Evolutionary conservation across 2,797 vertebrate genomes (phyloP).

Genomic region (Caiman crocodilus): DNA sequence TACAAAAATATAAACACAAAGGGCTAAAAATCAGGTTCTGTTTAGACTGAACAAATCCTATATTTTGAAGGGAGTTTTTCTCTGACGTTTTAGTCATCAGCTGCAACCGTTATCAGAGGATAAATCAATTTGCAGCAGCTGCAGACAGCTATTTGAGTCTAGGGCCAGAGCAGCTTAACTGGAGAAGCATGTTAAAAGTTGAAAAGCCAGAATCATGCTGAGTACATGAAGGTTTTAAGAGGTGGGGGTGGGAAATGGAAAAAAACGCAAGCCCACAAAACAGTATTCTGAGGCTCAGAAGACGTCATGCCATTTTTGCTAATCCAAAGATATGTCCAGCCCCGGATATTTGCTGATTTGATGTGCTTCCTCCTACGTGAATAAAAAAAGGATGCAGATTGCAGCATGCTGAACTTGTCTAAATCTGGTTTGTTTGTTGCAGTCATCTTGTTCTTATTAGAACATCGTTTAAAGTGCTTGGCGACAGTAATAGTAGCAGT

Average conservation of each 20-base stretch:
- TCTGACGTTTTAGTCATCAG: conserved; percentile 69
- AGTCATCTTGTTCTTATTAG: conserved; percentile 65
- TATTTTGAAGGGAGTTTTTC: conserved; percentile 52
- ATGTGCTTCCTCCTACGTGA: conserved; percentile 27
- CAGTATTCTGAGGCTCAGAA: neutral
- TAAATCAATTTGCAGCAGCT: conserved; percentile 70
- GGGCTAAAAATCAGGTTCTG: conserved; percentile 24
- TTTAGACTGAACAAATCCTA: conserved; percentile 39
- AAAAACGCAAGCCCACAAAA: conserved; percentile 46
- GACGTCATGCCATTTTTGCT: neutral
- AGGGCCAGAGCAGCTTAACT: conserved; percentile 51
- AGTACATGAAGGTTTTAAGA: conserved; percentile 31
- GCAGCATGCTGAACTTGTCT: conserved; percentile 29
- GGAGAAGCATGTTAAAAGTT: conserved; percentile 40
- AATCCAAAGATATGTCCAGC: neutral
- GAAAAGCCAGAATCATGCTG: conserved; percentile 45
- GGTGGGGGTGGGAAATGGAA: conserved; percentile 2
- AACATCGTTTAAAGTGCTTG: conserved; percentile 46
- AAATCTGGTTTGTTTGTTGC: conserved; percentile 11
- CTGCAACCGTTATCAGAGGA: conserved; percentile 33
- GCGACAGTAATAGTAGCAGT: conserved; percentile 52
- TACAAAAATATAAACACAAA: conserved; percentile 45
- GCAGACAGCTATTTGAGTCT: conserved; percentile 54
- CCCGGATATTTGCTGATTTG: conserved; percentile 26
- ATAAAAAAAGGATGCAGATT: conserved; percentile 8